phyloP scores from a whole-genome alignment of 2,797 vertebrate genomes.

The Acropternis orthonyx region DNA sequence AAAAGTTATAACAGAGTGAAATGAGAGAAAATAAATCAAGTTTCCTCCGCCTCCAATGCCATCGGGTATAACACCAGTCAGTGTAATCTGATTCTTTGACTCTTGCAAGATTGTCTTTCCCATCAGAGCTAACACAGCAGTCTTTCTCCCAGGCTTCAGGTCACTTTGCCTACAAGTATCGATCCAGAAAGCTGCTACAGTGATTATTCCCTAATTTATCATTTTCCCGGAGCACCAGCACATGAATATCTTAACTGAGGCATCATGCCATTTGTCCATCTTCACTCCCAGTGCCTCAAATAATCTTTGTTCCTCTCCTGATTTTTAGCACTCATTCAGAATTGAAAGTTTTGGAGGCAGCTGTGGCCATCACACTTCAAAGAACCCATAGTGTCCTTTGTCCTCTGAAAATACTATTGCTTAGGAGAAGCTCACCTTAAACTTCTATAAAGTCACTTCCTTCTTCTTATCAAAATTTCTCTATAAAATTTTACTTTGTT shows the following conservation, averaged over 20 bases:
- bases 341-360: background rate
- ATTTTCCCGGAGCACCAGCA: background rate
- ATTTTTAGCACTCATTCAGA: background rate
- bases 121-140: background rate
- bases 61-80: rapidly evolving
- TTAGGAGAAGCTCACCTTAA: background rate
- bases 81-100: background rate
- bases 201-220: background rate
- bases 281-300: background rate
- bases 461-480: background rate
- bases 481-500: background rate
- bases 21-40: background rate
- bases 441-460: background rate
- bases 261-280: background rate
- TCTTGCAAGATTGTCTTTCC: background rate
- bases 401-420: background rate
- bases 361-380: background rate
- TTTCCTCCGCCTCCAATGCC: background rate
- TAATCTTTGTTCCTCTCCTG: background rate
- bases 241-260: background rate
- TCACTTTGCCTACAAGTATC: background rate
- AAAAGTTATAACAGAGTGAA: background rate
- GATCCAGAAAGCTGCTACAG: background rate
- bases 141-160: background rate
- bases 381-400: background rate